phyloP scores from a whole-genome alignment of 2,113 vertebrate species.

The Phaetusa simplex region DNA sequence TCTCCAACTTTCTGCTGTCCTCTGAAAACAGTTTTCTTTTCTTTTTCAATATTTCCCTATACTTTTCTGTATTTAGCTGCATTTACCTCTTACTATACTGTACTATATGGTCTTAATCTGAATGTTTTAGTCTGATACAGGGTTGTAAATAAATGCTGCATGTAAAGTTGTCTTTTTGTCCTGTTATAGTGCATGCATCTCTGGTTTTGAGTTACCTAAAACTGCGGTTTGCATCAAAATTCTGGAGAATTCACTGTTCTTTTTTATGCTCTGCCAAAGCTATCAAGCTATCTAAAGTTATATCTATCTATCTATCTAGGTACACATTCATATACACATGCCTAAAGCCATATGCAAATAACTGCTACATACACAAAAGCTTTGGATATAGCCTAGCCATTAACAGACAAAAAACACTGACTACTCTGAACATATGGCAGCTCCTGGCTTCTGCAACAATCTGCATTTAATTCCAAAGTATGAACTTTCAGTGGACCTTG shows the following conservation, averaged over 20 bases:
- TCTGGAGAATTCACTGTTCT: background rate
- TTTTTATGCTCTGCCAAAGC: background rate
- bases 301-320: background rate
- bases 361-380: background rate
- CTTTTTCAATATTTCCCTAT: background rate
- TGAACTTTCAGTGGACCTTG: background rate
- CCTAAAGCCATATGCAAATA: background rate
- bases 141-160: background rate
- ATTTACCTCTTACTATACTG: background rate
- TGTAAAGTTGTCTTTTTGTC: background rate
- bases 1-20: background rate
- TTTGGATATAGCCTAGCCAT: background rate
- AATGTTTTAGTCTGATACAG: background rate
- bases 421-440: background rate
- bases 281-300: background rate
- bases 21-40: background rate
- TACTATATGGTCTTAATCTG: background rate
- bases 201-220: background rate
- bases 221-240: background rate
- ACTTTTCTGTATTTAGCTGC: background rate
- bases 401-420: background rate
- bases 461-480: background rate
- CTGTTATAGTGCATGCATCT: background rate
- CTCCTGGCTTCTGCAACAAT: background rate
- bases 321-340: background rate